Percentiles rank a stretch among this genome's conserved stretches.
These are phyloP conservation scores for Ormia ochracea DNA, from an alignment of 2,888 invertebrate species.

Conservation along the genomic window DNA sequence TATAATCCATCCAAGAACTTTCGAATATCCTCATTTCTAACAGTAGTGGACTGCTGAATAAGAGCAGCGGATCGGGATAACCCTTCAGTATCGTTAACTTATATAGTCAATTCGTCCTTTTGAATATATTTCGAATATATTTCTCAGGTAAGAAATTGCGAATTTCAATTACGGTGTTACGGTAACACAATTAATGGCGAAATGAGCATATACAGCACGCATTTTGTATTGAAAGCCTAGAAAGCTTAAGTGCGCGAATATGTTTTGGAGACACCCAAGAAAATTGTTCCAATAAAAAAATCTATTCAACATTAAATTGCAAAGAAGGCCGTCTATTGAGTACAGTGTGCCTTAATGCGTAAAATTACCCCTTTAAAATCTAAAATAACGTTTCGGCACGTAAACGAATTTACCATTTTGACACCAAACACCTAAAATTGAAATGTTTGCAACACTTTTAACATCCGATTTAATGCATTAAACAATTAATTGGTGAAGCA, in stretches of 20 bases:
- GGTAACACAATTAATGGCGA: constrained; percentile 99
- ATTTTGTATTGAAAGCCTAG: constrained; percentile 99
- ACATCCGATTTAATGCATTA: constrained; percentile 17
- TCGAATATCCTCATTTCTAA: constrained; percentile 99
- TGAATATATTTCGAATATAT: constrained; percentile 92
- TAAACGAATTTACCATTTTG: constrained; percentile 44
- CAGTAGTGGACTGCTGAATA: constrained; percentile 98
- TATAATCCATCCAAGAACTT: constrained; percentile 99
- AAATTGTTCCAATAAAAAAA: too few species aligned
- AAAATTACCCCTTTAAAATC: constrained; percentile 9
- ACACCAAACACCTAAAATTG: constrained; percentile 34
- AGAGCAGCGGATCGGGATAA: constrained; percentile 99
- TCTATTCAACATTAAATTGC: too few species aligned
- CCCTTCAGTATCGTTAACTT: constrained; percentile 96
- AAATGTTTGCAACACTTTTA: constrained; percentile 29
- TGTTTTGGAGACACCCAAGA: too few species aligned
- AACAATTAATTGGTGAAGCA: constrained; percentile 57
- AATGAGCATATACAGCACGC: constrained; percentile 99
- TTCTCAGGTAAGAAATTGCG: constrained; percentile 99
- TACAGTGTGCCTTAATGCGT: not conserved
- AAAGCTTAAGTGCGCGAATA: too few species aligned
- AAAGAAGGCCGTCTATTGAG: not conserved
- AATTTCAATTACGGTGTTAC: constrained; percentile 93
- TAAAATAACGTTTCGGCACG: constrained; percentile 37
- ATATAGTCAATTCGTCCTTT: constrained; percentile 98